Evolutionary conservation across 2,797 vertebrate species (phyloP), one percentile per base, ranked within the genome.

Genomic region (Ctenosaura bakeri): DNA sequence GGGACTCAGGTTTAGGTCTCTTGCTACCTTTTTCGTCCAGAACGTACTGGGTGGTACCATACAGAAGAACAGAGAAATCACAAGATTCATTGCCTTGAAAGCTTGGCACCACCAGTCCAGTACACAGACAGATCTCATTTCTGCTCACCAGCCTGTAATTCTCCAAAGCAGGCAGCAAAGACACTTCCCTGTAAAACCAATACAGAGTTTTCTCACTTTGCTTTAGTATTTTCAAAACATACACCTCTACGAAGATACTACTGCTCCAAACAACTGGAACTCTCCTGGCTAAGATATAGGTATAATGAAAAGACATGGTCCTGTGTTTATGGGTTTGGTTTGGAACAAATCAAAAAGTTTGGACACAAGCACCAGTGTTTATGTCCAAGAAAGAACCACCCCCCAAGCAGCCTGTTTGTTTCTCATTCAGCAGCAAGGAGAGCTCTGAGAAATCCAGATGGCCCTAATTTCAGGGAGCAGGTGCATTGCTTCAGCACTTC

Each of bases 381-480:
- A 59, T 12, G 16, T 26, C 13, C 16, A 42, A 73, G 5, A n/a
- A 54, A 46, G 12, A 6, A 77, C 6, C 64, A 80, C 86, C 54
- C 54, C 42, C 71, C 38, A 77, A 83, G 80, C 16, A 54, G 35
- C 22, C 84, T 50, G 14, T 69, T 50, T 73, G 20, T 24, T 29
- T 86, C 26, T 38, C 46, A 42, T 69, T 90, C 50, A 83, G 59
- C 50, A 78, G 18, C 35, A 83, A 76, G 38, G 4, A 54, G 79
- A 87, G 56, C 71, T 56, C 87, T 32, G 1, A 83, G 59, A 87
- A 78, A 66, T 66, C 69, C 81, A 89, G 64, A 81, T 74, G 59
- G 52, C 24, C 64, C 79, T 52, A 64, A 74, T 66, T 87, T 86
- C 26, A 22, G 26, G 26, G 42, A 83, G 56, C 69, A 87, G 56